These are phyloP conservation scores for Sebastes jordani DNA, from an alignment of 2,797 vertebrate species.

Conservation along the genomic window DNA sequence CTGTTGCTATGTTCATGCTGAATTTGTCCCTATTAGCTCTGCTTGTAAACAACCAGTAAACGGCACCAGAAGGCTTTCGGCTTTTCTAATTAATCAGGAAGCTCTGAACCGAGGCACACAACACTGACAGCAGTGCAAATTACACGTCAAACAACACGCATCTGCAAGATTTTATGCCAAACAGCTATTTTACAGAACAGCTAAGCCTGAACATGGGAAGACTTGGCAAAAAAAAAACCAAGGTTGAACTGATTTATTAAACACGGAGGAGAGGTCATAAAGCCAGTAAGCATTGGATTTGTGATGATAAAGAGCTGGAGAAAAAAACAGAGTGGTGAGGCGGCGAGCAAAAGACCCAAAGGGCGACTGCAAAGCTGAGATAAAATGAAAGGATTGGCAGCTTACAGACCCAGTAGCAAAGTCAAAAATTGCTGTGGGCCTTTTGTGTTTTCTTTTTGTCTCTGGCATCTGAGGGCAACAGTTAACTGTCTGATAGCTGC, in stretches of 20 bases:
- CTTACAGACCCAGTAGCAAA: constrained; percentile 19
- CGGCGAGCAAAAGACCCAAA: constrained; percentile 23
- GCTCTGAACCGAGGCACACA: background rate
- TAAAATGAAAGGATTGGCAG: constrained; percentile 51
- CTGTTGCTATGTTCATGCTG: constrained; percentile 54
- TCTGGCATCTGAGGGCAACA: constrained; percentile 8
- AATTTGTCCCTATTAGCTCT: constrained; percentile 50
- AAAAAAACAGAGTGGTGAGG: background rate
- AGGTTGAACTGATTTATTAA: constrained; percentile 20
- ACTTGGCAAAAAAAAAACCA: background rate
- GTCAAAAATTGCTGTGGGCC: constrained; percentile 1
- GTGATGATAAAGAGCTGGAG: constrained; percentile 33
- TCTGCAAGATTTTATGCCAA: background rate
- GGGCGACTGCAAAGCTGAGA: constrained; percentile 51
- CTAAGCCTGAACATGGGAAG: background rate
- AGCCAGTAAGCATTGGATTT: constrained; percentile 21
- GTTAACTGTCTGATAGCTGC: background rate
- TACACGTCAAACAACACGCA: background rate
- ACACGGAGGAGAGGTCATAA: constrained; percentile 11
- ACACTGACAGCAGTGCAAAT: background rate
- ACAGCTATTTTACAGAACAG: background rate
- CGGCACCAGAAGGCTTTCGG: constrained; percentile 2
- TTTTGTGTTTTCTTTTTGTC: constrained; percentile 26
- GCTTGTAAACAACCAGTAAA: constrained; percentile 47
- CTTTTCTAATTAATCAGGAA: constrained; percentile 32